Conservation (phyloP, 2,797 vertebrate genomes). For the Phalanger gymnotis region DNA sequence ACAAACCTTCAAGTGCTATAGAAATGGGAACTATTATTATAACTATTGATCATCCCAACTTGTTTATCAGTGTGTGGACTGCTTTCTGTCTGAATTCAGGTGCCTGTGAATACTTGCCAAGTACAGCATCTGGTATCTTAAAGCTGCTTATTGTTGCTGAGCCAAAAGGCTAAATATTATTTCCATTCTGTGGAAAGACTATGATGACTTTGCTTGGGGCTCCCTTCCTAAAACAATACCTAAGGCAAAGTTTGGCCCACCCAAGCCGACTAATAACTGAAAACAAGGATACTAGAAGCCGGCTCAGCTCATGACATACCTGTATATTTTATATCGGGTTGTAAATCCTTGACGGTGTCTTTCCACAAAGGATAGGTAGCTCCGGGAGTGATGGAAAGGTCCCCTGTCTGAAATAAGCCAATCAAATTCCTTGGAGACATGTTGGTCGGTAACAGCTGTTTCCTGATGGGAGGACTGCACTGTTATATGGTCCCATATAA, state of each 20-base stretch:
- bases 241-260: background rate
- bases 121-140: background rate
- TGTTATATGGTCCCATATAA: slow-evolving; percentile 99
- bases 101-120: background rate
- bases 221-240: background rate
- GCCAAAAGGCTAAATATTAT: background rate
- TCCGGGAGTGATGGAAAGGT: slow-evolving; percentile 99
- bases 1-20: background rate
- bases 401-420: slow-evolving; percentile 99
- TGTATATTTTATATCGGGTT: slow-evolving; percentile 99
- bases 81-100: background rate
- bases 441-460: slow-evolving; percentile 95
- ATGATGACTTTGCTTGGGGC: background rate
- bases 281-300: background rate
- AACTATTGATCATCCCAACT: background rate
- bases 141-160: background rate
- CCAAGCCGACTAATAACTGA: background rate
- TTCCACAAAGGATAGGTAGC: slow-evolving; percentile 99
- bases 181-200: background rate
- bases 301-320: slow-evolving; percentile 85
- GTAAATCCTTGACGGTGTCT: slow-evolving; percentile 99
- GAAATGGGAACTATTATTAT: background rate
- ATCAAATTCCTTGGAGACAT: slow-evolving; percentile 99
- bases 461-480: slow-evolving; percentile 98
- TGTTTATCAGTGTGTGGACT: slow-evolving; percentile 1